Base-by-base conservation (phyloP, 2,113 vertebrate genomes). In the Tringa solitaria region DNA sequence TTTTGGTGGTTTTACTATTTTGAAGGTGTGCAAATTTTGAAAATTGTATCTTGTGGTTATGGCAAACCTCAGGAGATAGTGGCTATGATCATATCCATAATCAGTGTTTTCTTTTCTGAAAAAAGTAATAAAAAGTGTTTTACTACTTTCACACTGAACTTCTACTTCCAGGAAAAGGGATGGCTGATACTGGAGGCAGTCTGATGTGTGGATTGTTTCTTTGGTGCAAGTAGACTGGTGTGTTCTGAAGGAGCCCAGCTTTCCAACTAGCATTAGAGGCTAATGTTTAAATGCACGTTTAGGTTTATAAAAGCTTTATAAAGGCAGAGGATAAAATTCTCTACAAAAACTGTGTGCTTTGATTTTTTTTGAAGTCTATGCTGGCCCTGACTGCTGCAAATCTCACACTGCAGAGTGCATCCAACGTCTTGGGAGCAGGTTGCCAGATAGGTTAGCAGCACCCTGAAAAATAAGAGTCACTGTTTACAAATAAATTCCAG, bases 371-470 rank as follows among this genome's bases (percentile, higher is more conserved):
- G 16, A 75, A 64, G 21, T 33, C 33, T 60, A 1, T 9, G 6
- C 20, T 30, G 50, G 12, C 12, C 35, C 15, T 24, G 35, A 9
- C 12, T 72, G 64, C 46, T n/a, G 2, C 33, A 39, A 12, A 13
- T 11, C 39, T 37, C 48, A 8, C 20, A 3, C 20, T 37, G 14
- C 30, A 21, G 57, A 17, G 26, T 2, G n/a, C 56, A 9, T 37
- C 37, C 20, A 64, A 24, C 1, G 2, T 0, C 0, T 30, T n/a
- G 37, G 60, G 59, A 93, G 59, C 17, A 70, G 17, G 84, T 57
- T 4, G 2, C 17, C 43, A 43, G 12, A 46, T 9, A 82, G 53
- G 35, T 68, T 51, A 12, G 56, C 74, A 87, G 37, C 9, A 18
- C 33, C 69, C 69, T 65, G 69, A 46, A 41, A 30, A 69, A 30